Conservation (phyloP, 2,888 invertebrate genomes). For the Cartodere bifasciata region DNA sequence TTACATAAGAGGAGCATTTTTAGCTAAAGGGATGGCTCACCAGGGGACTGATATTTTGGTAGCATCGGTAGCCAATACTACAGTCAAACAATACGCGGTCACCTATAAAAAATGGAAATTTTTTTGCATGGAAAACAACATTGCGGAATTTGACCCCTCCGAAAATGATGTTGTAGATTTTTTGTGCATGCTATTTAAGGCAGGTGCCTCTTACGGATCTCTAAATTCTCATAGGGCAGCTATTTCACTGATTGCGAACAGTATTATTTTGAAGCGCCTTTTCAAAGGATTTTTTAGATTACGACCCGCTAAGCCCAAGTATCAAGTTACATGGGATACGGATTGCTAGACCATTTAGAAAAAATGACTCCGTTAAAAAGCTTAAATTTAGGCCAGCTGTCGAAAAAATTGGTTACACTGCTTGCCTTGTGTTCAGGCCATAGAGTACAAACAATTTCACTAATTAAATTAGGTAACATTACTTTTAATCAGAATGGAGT, state of each 20-base stretch:
- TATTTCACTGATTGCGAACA: slow-evolving; percentile 10
- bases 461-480: slow-evolving; percentile 13
- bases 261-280: slow-evolving; percentile 14
- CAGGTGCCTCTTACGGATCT: slow-evolving; percentile 13
- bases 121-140: slow-evolving; percentile 6
- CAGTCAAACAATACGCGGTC: slow-evolving; percentile 17
- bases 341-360: slow-evolving; percentile 9
- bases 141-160: neutral
- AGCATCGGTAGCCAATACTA: slow-evolving; percentile 15
- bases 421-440: slow-evolving; percentile 7
- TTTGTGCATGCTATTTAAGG: neutral
- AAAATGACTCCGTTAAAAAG: slow-evolving; percentile 6
- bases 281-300: slow-evolving; percentile 17
- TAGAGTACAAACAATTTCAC: slow-evolving; percentile 11
- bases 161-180: neutral
- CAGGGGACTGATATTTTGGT: slow-evolving; percentile 12
- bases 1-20: too few relatives aligned
- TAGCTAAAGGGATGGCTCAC: slow-evolving; percentile 11
- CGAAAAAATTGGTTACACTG: slow-evolving; percentile 6
- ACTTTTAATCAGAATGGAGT: slow-evolving; percentile 1
- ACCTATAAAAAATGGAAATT: slow-evolving; percentile 13
- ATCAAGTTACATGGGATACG: slow-evolving; percentile 22
- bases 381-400: slow-evolving; percentile 7
- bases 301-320: slow-evolving; percentile 15
- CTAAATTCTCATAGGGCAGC: slow-evolving; percentile 17